Conservation (phyloP, 2,888 invertebrate genomes). For the Caenorhabditis imperialis region DNA sequence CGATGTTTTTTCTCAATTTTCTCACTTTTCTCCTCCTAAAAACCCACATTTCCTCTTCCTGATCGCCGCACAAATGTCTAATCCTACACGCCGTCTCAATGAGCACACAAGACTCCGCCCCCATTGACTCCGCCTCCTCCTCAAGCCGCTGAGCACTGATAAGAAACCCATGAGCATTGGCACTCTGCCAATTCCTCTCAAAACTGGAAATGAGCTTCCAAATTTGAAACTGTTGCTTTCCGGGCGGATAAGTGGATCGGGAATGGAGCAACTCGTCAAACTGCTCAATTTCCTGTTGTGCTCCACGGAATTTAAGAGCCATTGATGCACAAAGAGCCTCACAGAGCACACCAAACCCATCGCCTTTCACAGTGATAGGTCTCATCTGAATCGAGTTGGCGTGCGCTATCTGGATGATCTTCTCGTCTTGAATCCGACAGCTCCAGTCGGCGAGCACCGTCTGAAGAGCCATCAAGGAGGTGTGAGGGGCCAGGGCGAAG, state of each 20-base stretch:
- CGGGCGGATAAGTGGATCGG: background rate
- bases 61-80: constrained; percentile 6
- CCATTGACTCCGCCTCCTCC: constrained; percentile 13
- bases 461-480: constrained; percentile 13
- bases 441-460: constrained; percentile 20
- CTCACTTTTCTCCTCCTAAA: background rate
- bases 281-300: constrained; percentile 19
- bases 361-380: constrained; percentile 1
- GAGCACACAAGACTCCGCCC: constrained; percentile 4
- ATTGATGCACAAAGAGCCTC: constrained; percentile 18
- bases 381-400: constrained; percentile 29
- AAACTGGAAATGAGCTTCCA: constrained; percentile 20
- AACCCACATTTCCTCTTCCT: constrained; percentile 32
- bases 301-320: background rate
- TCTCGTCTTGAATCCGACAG: constrained; percentile 13
- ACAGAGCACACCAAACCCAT: constrained; percentile 12
- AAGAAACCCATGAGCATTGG: constrained; percentile 8
- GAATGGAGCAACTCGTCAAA: constrained; percentile 2
- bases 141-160: constrained; percentile 26
- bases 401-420: constrained; percentile 25
- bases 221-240: background rate
- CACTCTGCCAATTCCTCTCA: background rate
- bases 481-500: constrained; percentile 3
- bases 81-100: constrained; percentile 32
- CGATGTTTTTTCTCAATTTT: background rate